phyloP scores from a whole-genome alignment of 1,140 invertebrate species.

The Augochlora pura region DNA sequence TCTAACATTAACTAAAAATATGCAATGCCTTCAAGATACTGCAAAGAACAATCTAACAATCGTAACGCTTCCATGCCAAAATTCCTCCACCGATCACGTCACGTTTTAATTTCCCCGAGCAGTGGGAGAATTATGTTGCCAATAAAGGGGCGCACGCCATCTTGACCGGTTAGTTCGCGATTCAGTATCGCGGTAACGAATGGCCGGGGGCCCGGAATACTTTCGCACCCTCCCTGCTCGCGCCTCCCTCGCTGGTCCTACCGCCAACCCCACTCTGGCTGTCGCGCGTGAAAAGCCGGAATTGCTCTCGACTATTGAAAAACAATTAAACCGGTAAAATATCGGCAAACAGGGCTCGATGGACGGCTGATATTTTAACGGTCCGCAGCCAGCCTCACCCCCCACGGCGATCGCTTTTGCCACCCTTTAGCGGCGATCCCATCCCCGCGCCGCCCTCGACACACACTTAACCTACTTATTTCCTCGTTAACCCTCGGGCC shows the following conservation, averaged over 20 bases:
- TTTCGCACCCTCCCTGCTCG: background rate
- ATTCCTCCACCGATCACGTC: background rate
- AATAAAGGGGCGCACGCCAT: conserved; percentile 63
- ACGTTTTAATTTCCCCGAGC: background rate
- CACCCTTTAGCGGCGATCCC: background rate
- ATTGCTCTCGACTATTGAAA: conserved; percentile 73
- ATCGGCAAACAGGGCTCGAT: conserved; percentile 73
- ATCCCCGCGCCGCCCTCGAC: background rate
- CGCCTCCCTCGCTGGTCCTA: background rate
- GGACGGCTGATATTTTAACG: conserved; percentile 76
- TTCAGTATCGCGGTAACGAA: conserved; percentile 73
- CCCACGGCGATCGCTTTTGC: background rate
- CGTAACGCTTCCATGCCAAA: background rate
- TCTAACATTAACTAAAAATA: too few species aligned
- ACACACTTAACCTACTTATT: conserved; percentile 4
- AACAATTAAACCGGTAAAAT: conserved; percentile 78
- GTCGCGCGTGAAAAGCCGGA: conserved; percentile 56
- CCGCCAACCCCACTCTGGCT: background rate
- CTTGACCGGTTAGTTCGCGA: conserved; percentile 69
- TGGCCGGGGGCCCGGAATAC: conserved; percentile 38
- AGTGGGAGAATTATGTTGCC: conserved; percentile 48
- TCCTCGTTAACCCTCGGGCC: background rate
- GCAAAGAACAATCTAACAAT: too few species aligned
- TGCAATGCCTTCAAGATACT: too few species aligned
- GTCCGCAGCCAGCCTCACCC: background rate